phyloP scores from a whole-genome alignment of 1,140 invertebrate genomes.

The Brachionus manjavacas region DNA sequence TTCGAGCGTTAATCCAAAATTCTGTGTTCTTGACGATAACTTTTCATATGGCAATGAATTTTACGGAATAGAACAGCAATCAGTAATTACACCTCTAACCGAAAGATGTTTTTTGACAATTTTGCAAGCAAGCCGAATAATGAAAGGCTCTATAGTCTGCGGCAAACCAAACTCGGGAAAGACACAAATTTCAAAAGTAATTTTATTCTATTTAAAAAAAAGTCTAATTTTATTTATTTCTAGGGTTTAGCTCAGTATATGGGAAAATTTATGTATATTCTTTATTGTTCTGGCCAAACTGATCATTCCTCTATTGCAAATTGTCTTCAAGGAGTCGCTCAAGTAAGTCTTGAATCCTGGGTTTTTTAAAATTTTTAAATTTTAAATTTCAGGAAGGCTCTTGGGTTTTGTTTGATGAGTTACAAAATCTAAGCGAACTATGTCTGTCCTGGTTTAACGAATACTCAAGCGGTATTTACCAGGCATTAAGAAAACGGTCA shows the following conservation, averaged over 20 bases:
- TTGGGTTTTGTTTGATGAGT: slow-evolving; percentile 56
- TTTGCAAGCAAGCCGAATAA: slow-evolving; percentile 50
- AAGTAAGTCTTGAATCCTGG: slow-evolving; percentile 47
- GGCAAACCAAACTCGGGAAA: slow-evolving; percentile 53
- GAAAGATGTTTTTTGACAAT: slow-evolving; percentile 55
- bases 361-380: neutral
- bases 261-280: slow-evolving; percentile 50
- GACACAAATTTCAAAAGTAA: slow-evolving; percentile 54
- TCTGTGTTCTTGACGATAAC: slow-evolving; percentile 52
- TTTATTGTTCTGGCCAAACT: slow-evolving; percentile 50
- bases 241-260: slow-evolving; percentile 54
- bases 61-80: slow-evolving; percentile 51
- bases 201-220: neutral
- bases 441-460: slow-evolving; percentile 53
- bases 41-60: slow-evolving; percentile 56
- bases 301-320: slow-evolving; percentile 49
- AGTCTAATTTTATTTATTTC: slow-evolving; percentile 18
- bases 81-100: slow-evolving; percentile 51
- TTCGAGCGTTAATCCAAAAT: slow-evolving; percentile 18
- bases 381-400: slow-evolving; percentile 52
- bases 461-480: slow-evolving; percentile 48
- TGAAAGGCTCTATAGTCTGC: slow-evolving; percentile 49
- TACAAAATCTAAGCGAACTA: slow-evolving; percentile 48
- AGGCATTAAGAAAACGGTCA: slow-evolving; percentile 47
- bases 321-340: slow-evolving; percentile 53